Evolutionary conservation across 1,140 invertebrate species (phyloP), one percentile per base, ranked within the genome.

Genomic region (Nilaparvata lugens): DNA sequence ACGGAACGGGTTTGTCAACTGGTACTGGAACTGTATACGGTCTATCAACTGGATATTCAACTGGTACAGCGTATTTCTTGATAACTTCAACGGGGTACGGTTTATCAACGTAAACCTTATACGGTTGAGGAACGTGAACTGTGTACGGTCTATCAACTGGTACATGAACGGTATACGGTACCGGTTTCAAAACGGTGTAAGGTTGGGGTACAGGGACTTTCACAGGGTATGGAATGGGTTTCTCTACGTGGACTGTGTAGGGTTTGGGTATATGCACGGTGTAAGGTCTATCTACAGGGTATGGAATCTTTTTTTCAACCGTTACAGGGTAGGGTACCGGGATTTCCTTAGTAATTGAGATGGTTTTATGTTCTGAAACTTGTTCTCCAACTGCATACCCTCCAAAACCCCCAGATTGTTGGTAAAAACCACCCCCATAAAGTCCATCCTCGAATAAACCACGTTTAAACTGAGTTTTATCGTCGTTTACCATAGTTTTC

Each of bases 31-130:
- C 78, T 24, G 79, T 81, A 61, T 80, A 78, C 62, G 83, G 81
- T 7, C 60, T 61, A 2, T 62, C 63, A 25, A 64, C 56, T 0
- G 65, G 65, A 28, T 65, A 60, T 76, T 61, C 84, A 0, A 88
- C 86, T 64, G 76, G 81, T 38, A 88, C 84, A 74, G 83, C 84
- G 7, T 86, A 80, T 69, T 79, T 77, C 65, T 84, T 85, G 65
- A 79, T 73, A 3, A 85, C 83, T 48, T 83, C 81, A 68, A 86
- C 86, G 5, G 64, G 66, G 25, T 66, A 57, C 28, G 58, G 55
- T 40, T 65, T 65, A 23, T 68, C 64, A 4, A 67, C 66, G 5
- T 56, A 61, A 0, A 73, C 68, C 16, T 69, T 66, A 59, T 71
- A 73, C 2, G 71, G 71, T 54, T 71, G 62, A 0, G 67, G 63